A percentile compares a stretch with the other conserved stretches of the same genome.
Evolutionary conservation across 1,140 invertebrate species (phyloP).

Genomic region (Halictus rubicundus): DNA sequence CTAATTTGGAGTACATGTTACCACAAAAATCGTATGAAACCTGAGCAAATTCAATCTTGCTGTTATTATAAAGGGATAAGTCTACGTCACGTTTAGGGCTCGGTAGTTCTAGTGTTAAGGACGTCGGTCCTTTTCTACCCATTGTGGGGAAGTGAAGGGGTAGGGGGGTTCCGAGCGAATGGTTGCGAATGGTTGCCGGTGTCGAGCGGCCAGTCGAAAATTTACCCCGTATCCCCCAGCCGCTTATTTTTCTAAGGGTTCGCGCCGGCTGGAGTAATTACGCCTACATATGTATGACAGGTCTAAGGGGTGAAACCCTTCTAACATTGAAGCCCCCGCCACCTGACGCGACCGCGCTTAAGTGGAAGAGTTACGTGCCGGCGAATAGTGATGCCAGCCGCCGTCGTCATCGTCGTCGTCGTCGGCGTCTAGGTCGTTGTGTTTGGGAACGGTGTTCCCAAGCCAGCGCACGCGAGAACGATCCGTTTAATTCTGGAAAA

Average conservation of each 20-base stretch:
- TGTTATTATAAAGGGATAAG: no score
- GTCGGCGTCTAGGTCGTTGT: neutral
- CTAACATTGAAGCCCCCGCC: conserved; percentile 56
- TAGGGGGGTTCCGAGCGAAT: neutral
- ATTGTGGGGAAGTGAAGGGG: neutral
- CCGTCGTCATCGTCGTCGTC: neutral
- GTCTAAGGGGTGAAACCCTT: conserved; percentile 58
- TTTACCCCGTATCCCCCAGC: neutral
- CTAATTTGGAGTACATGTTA: no score
- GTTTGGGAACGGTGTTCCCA: neutral
- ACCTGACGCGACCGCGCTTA: conserved; percentile 44
- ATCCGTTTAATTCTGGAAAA: conserved; percentile 5
- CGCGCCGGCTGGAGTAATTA: conserved; percentile 56
- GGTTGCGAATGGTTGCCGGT: neutral
- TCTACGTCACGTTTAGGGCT: no score
- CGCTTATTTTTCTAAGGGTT: conserved; percentile 57
- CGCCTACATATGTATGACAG: conserved; percentile 44
- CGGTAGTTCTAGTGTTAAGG: no score
- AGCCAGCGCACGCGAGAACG: neutral
- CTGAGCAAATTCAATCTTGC: no score
- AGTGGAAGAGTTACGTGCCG: conserved; percentile 51
- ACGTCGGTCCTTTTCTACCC: neutral
- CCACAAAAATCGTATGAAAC: no score
- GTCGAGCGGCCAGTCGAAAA: conserved; percentile 15
- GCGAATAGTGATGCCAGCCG: conserved; percentile 39